Evolutionary conservation across 2,888 invertebrate species (phyloP), one percentile per base, ranked within the genome.

Genomic region (Bhutanitis thaidina): DNA sequence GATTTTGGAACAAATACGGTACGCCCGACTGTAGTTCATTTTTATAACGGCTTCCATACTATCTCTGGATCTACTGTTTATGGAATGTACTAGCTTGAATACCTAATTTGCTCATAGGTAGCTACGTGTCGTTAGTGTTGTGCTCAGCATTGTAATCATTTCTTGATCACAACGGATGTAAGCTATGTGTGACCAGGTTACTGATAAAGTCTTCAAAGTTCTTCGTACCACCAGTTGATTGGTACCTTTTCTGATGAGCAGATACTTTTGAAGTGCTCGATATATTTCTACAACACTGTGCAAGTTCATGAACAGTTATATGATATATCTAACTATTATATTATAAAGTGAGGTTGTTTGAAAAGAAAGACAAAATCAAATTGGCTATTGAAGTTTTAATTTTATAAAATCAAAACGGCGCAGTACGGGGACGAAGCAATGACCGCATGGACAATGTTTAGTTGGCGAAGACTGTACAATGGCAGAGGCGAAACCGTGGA

Each of bases 391-490:
- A 16, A 29, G 34, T 39, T 34, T 8, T 12, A 10, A 13, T n/a
- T 39, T 45, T 9, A 16, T 2, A 45, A 45, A 15, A 40, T 51
- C 75, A 86, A 82, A 67, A 87, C 88, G 87, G 89, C 88, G 74
- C 80, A 84, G 61, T 88, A 89, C 86, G 89, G 89, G 53, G 80
- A 87, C 76, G 69, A 86, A 67, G 86, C 89, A 52, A 89, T 88
- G 89, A 89, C 88, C 57, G 89, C 89, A 46, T 89, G 89, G 89
- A 89, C 89, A 41, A 89, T 89, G 89, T 89, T 89, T 56, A 88
- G 87, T 70, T 89, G 89, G 89, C 72, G 89, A 59, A 70, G 89
- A 64, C 64, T 88, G 37, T 88, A 88, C 66, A 87, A 66, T 53
- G 80, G 83, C 9, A 74, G 72, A 57, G 73, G 61, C 3, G 86